These are phyloP conservation scores for Prietella phreatophila DNA, from an alignment of 2,113 vertebrate species.

Conservation along the genomic window DNA sequence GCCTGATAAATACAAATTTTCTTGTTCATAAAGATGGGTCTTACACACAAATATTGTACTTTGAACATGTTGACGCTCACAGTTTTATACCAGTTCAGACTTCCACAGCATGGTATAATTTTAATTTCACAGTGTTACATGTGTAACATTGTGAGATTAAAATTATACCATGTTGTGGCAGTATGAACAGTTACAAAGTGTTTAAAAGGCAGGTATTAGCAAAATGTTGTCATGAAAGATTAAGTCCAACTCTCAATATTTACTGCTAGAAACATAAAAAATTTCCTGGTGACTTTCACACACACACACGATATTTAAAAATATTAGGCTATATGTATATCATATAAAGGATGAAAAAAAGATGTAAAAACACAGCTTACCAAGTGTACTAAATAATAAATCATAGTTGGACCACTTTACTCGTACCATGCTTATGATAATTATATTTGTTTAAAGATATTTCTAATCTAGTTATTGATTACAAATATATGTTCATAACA, in stretches of 20 bases:
- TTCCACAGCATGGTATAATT: neutral
- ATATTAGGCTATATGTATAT: neutral
- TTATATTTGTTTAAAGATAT: neutral
- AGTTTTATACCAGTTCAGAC: conserved; percentile 1
- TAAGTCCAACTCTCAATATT: neutral
- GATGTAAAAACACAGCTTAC: neutral
- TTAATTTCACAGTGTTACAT: neutral
- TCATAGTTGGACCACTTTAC: neutral
- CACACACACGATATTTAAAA: neutral
- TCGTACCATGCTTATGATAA: neutral
- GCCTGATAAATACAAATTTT: neutral
- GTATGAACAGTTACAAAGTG: neutral
- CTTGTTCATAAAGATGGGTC: neutral
- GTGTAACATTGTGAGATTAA: too few relatives aligned
- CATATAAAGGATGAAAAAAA: conserved; percentile 11
- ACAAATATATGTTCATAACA: neutral
- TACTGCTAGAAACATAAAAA: neutral
- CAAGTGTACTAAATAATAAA: neutral
- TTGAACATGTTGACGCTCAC: neutral
- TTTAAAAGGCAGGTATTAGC: neutral
- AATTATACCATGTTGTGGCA: too few relatives aligned
- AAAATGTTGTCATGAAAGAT: neutral
- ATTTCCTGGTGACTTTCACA: neutral
- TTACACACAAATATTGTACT: neutral
- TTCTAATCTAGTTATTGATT: neutral